Evolutionary conservation across 2,888 invertebrate genomes (phyloP).

Genomic region (Ennomos quercinarius): DNA sequence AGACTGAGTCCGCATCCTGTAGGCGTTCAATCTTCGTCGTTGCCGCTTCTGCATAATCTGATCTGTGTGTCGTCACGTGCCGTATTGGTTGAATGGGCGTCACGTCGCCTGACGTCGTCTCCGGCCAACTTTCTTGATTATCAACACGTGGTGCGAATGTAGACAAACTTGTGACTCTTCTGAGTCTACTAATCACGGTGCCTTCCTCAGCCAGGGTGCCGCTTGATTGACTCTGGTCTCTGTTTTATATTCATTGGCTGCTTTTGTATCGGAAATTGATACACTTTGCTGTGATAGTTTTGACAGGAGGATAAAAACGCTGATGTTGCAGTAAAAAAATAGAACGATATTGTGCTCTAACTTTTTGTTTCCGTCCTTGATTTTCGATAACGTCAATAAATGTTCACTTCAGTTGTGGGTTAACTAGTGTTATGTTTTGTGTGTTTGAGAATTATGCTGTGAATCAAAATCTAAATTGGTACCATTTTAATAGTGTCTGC

Average conservation of each 20-base stretch:
- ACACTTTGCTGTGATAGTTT: conserved; percentile 5
- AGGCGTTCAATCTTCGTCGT: conserved; percentile 26
- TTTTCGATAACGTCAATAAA: not conserved
- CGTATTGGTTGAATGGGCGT: conserved; percentile 69
- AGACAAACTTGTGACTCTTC: conserved; percentile 47
- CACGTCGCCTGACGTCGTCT: conserved; percentile 67
- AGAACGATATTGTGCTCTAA: too few species aligned
- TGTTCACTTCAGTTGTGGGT: not conserved
- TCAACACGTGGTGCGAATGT: conserved; percentile 74
- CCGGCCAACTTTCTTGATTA: conserved; percentile 78
- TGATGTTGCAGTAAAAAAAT: not conserved
- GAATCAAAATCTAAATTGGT: too few species aligned
- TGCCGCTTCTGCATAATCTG: conserved; percentile 40
- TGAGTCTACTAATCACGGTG: conserved; percentile 53
- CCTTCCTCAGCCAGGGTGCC: conserved; percentile 36
- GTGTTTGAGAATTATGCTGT: too few species aligned
- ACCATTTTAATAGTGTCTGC: too few species aligned
- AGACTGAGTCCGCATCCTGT: conserved; percentile 26
- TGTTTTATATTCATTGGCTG: conserved; percentile 30
- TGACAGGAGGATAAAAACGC: not conserved
- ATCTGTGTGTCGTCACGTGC: conserved; percentile 59
- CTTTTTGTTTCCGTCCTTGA: too few species aligned
- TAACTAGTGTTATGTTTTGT: too few species aligned
- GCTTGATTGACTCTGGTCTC: conserved; percentile 22
- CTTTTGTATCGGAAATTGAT: conserved; percentile 28